A percentile compares a stretch with the other conserved stretches of the same genome.
Evolutionary conservation across 2,888 invertebrate genomes (phyloP).

Genomic region (Spatulosminthurus flaviceps): DNA sequence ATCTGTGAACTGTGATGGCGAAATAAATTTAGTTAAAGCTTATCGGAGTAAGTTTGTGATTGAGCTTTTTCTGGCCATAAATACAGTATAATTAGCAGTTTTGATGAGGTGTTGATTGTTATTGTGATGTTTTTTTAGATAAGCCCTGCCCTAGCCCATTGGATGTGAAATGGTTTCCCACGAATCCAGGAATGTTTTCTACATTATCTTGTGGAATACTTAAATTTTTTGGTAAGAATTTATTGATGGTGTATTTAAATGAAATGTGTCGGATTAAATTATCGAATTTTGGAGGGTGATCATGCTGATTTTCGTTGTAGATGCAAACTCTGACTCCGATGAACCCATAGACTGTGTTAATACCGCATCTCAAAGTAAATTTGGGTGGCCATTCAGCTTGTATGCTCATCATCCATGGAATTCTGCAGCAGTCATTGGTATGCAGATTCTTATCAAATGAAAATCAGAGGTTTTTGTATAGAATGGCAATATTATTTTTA

Average conservation of each 20-base stretch:
- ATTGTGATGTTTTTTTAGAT: too few relatives aligned
- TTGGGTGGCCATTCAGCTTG: conserved; percentile 29
- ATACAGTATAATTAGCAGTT: too few relatives aligned
- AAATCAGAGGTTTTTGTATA: too few relatives aligned
- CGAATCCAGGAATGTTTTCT: conserved; percentile 40
- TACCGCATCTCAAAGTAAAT: conserved; percentile 39
- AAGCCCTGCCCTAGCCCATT: conserved; percentile 41
- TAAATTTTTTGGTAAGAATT: conserved; percentile 31
- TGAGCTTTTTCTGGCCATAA: too few relatives aligned
- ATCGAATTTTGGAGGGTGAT: too few relatives aligned
- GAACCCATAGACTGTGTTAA: conserved; percentile 41
- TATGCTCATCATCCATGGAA: conserved; percentile 47
- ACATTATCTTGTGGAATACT: conserved; percentile 33
- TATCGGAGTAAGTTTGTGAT: conserved; percentile 37
- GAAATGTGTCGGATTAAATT: neutral
- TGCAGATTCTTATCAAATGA: too few relatives aligned
- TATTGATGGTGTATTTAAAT: neutral
- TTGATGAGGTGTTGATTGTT: too few relatives aligned
- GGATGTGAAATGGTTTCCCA: conserved; percentile 47
- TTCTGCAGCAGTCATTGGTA: conserved; percentile 30
- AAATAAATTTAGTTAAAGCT: conserved; percentile 36
- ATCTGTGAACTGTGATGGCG: conserved; percentile 39
- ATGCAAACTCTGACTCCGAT: conserved; percentile 40
- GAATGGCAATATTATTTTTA: neutral
- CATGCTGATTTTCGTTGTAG: neutral